phyloP scores from a whole-genome alignment of 1,140 invertebrate genomes.

The Mesaphorura yosii region DNA sequence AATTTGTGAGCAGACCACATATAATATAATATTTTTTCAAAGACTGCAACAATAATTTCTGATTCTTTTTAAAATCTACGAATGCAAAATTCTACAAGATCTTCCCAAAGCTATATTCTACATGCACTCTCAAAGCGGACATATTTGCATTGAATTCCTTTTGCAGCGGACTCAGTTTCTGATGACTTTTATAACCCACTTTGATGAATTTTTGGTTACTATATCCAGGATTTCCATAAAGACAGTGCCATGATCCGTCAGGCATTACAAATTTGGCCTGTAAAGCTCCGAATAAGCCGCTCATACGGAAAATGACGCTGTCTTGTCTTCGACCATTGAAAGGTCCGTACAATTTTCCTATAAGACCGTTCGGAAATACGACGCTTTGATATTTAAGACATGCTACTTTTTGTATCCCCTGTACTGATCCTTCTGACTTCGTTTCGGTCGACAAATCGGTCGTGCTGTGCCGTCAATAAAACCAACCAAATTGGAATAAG shows the following conservation, averaged over 20 bases:
- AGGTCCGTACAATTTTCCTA: constrained; percentile 10
- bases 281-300: background rate
- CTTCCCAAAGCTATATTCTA: constrained; percentile 14
- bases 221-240: constrained; percentile 13
- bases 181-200: constrained; percentile 7
- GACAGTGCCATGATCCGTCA: background rate
- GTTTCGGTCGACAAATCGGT: constrained; percentile 12
- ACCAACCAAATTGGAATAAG: constrained; percentile 12
- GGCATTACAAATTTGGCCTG: background rate
- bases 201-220: constrained; percentile 16
- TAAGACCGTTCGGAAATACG: constrained; percentile 12
- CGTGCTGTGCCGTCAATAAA: constrained; percentile 14
- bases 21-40: constrained; percentile 3
- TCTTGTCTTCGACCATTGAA: constrained; percentile 10
- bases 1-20: constrained; percentile 10
- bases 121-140: constrained; percentile 1
- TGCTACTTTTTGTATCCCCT: constrained; percentile 14
- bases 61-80: constrained; percentile 19
- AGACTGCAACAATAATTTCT: constrained; percentile 4
- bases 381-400: constrained; percentile 11
- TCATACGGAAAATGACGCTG: constrained; percentile 8
- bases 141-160: constrained; percentile 6
- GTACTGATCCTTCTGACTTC: background rate
- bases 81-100: constrained; percentile 9
- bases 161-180: background rate